Evolutionary conservation across 2,888 invertebrate genomes (phyloP).

Genomic region (Tethea ocularis): DNA sequence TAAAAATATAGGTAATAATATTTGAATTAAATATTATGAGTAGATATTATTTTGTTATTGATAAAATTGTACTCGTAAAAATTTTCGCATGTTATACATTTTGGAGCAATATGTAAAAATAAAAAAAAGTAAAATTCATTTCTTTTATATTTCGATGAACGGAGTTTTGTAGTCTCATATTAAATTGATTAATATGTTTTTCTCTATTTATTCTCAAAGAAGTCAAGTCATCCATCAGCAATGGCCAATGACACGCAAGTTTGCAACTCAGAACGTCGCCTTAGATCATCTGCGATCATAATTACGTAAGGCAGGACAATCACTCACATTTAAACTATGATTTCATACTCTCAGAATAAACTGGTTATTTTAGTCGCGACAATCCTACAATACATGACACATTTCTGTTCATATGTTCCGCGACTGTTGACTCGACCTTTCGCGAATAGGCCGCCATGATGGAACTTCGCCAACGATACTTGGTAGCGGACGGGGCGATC

Average conservation of each 20-base stretch:
- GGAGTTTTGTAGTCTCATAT: too few relatives aligned
- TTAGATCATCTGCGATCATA: neutral
- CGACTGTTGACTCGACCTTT: constrained; percentile 9
- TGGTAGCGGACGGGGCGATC: constrained; percentile 2
- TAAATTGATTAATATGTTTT: too few relatives aligned
- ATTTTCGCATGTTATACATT: too few relatives aligned
- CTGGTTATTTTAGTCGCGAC: neutral
- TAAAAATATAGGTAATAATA: too few relatives aligned
- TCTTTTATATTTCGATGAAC: too few relatives aligned
- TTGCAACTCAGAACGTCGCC: too few relatives aligned
- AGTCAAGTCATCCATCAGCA: too few relatives aligned
- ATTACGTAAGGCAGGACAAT: neutral
- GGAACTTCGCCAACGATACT: constrained; percentile 2
- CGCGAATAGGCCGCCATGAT: constrained; percentile 6
- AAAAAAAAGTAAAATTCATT: too few relatives aligned
- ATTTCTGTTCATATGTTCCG: neutral
- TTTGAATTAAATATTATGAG: too few relatives aligned
- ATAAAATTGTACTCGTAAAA: too few relatives aligned
- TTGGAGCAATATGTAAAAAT: too few relatives aligned
- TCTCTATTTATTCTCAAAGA: neutral
- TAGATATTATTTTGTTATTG: too few relatives aligned
- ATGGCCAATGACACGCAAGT: neutral
- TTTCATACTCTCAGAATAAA: neutral
- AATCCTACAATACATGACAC: constrained; percentile 8
- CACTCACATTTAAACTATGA: constrained; percentile 5